Base-by-base conservation (phyloP, 2,888 invertebrate genomes). In the Ypsolopha scabrella region DNA sequence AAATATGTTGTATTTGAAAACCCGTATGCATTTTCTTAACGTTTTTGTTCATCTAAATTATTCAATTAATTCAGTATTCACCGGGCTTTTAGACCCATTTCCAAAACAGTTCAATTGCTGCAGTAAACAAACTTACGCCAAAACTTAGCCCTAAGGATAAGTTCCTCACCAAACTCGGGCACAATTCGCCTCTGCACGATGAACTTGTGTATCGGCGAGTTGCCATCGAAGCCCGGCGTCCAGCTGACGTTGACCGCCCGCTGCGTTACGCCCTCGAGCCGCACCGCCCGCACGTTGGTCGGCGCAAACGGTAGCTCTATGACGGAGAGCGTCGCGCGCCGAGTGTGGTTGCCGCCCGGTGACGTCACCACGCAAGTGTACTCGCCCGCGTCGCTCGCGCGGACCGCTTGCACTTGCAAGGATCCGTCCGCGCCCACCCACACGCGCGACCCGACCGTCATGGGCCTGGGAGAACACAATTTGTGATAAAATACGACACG, bases 161-260 rank as follows among this genome's bases (percentile, higher is more conserved):
- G 11, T 24, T 24, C 24, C 88, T 87, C 82, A 95, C 95, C 95
- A 60, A 94, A 88, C 75, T 94, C 94, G 1, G 96, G 94, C 34
- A 97, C 94, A 64, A 96, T 93, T 56, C 97, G 90, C 74, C 93
- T 93, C 73, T 99, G 97, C 51, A 99, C 90, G 57, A 96, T 95
- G 74, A 94, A 99, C 70, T 96, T 95, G 63, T 93, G 90, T 53
- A 98, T 93, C 8, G 96, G 96, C 67, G 97, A 97, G 76, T 99
- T 98, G 52, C 99, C 99, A 81, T 99, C 96, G 76, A 98, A 99
- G 35, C 97, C 97, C 0, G 96, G 94, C 9, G 94, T 94, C 98
- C 99, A 99, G 14, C 93, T 93, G 3, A 99, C 92, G 68, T 97
- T 95, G 57, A 98, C 94, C 35, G 94, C 93, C 68, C 90, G 90